These are phyloP conservation scores for Resseliella maxima DNA, from an alignment of 2,888 invertebrate species.

Conservation along the genomic window DNA sequence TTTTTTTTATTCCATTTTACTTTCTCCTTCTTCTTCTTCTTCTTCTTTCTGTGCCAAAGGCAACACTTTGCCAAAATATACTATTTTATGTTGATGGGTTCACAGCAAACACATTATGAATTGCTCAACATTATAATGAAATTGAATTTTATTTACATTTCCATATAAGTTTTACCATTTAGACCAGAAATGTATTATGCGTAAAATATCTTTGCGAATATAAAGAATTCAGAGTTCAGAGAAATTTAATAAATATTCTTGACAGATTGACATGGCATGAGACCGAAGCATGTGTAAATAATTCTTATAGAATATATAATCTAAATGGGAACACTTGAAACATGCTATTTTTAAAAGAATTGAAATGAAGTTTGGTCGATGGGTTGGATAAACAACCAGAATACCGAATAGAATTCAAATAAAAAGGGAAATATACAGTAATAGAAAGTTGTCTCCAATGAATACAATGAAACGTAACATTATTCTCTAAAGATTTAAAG, in stretches of 20 bases:
- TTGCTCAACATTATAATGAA: background rate
- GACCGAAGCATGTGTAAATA: constrained; percentile 14
- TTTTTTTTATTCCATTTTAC: too few species aligned
- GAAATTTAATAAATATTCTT: constrained; percentile 29
- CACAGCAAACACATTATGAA: too few species aligned
- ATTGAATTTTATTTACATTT: constrained; percentile 34
- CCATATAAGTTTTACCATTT: too few species aligned
- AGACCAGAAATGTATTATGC: background rate
- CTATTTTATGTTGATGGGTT: too few species aligned
- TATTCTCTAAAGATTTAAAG: too few species aligned
- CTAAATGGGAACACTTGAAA: background rate
- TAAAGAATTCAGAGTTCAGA: background rate
- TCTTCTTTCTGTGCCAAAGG: background rate
- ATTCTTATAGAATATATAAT: background rate
- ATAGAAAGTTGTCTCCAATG: constrained; percentile 30
- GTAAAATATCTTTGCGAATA: background rate
- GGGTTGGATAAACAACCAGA: background rate
- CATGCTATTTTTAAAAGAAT: background rate
- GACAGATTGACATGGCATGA: constrained; percentile 36
- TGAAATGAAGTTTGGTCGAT: background rate
- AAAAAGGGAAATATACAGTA: background rate
- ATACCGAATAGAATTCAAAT: background rate
- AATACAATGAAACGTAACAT: background rate
- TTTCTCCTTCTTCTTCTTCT: too few species aligned
- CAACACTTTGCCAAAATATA: background rate